A percentile compares a stretch with the other conserved stretches of the same genome.
Conservation (phyloP, 2,888 invertebrate genomes). For the Alloscopus bannaensis region DNA sequence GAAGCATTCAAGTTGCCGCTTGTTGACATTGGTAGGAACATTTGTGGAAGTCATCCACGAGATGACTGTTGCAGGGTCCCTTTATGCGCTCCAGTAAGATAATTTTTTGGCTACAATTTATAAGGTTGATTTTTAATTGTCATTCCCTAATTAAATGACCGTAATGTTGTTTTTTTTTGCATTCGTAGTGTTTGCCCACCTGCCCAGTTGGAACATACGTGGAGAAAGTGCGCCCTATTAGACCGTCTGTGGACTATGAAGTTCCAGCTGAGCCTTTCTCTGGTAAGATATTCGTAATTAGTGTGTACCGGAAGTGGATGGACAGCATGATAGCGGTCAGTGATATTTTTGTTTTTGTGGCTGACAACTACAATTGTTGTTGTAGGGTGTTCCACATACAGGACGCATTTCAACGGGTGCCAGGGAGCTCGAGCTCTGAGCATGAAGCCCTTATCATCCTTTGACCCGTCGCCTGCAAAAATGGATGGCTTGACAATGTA, state of each 20-base stretch:
- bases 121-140: not conserved
- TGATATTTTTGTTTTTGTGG: not conserved
- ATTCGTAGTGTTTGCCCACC: conserved; percentile 18
- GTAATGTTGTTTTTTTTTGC: not conserved
- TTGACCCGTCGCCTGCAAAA: conserved; percentile 56
- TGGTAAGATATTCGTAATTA: conserved; percentile 8
- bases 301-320: not conserved
- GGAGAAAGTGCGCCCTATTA: conserved; percentile 28
- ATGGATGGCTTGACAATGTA: conserved; percentile 65
- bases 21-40: not conserved
- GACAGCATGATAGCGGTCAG: not conserved
- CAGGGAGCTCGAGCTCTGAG: conserved; percentile 42
- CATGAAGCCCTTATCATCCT: conserved; percentile 50
- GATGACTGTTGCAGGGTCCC: conserved; percentile 28
- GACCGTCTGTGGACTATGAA: conserved; percentile 38
- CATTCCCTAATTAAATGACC: not conserved
- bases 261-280: conserved; percentile 49
- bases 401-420: conserved; percentile 56
- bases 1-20: not conserved
- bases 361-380: not conserved
- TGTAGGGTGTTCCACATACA: conserved; percentile 59
- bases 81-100: conserved; percentile 7
- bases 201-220: conserved; percentile 53
- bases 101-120: not conserved
- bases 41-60: conserved; percentile 21